Evolutionary conservation across 1,140 invertebrate species (phyloP), one percentile per base, ranked within the genome.

Genomic region (Drosophila pachea): DNA sequence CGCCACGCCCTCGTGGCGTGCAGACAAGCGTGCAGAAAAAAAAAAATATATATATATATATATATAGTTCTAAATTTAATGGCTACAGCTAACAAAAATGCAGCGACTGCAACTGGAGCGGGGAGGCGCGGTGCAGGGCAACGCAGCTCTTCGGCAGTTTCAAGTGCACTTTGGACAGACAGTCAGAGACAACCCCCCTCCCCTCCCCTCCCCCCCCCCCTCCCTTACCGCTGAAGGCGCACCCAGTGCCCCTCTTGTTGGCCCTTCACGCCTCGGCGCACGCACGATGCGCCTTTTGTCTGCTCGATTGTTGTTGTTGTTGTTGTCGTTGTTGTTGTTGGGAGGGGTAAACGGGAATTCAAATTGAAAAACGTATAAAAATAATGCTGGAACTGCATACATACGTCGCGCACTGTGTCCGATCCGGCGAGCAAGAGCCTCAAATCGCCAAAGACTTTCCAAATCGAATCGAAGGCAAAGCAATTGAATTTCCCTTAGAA

Each of bases 61-160:
- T 22, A 22, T 22, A 22, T 22, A 22, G 78, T 83, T 83, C 78
- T 83, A 83, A 83, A 83, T 78, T 83, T 83, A 83, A 83, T 83
- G 79, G 79, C 79, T 83, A 84, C 79, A 84, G 79, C 78, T 83
- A 83, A n/a, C n/a, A n/a, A 83, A 83, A 84, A 83, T 84, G 78
- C 78, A 83, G 78, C 73, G 68, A 78, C 72, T 78, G 79, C 79
- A 83, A 73, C 75, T 50, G 69, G 49, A 32, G 22, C 40, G 53
- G 36, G 43, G 31, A 6, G 69, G 49, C 31, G 22, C 40, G 45
- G 36, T 35, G 31, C n/a, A 7, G 8, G 48, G 22, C 29, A 7
- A 49, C 38, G 33, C 11, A 40, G 36, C 58, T 74, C 61, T 67
- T 48, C 68, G 68, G 43, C 66, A 75, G 62, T 83, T 84, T 83